These are phyloP conservation scores for Lepus americanus DNA, from an alignment of 2,113 vertebrate genomes.

Conservation along the genomic window DNA sequence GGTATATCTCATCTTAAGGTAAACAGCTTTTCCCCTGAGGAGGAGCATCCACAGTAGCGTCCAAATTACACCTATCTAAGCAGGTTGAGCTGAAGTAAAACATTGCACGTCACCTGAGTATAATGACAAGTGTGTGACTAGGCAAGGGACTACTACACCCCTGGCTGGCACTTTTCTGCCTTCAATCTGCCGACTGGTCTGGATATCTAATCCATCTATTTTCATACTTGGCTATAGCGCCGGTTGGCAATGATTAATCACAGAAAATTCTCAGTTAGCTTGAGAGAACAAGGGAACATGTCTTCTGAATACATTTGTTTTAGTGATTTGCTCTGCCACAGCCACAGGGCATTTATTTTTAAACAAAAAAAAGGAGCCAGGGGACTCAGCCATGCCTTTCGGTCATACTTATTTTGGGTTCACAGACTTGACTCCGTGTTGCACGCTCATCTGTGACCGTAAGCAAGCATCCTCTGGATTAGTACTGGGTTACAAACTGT, in stretches of 20 bases:
- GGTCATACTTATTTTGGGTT: conserved; percentile 69
- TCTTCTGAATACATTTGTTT: conserved; percentile 53
- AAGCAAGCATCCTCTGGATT: conserved; percentile 87
- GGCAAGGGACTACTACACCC: background rate
- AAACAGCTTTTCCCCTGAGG: conserved; percentile 68
- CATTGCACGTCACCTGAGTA: background rate
- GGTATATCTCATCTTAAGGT: conserved; percentile 66
- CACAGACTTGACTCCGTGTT: conserved; percentile 75
- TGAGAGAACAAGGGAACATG: conserved; percentile 24
- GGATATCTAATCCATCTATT: conserved; percentile 62
- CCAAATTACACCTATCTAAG: conserved; percentile 64
- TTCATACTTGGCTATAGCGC: conserved; percentile 34
- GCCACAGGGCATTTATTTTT: conserved; percentile 76
- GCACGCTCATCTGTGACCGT: conserved; percentile 81
- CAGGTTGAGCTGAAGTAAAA: conserved; percentile 59
- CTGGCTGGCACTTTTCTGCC: conserved; percentile 41
- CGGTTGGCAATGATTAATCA: conserved; percentile 44
- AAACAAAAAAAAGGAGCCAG: conserved; percentile 69
- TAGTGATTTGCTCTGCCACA: conserved; percentile 55
- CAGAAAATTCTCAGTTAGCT: conserved; percentile 35
- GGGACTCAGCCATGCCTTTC: conserved; percentile 46
- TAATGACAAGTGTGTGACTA: background rate
- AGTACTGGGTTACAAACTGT: conserved; percentile 89
- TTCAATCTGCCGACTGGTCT: conserved; percentile 51
- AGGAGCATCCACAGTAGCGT: conserved; percentile 54